A percentile compares a stretch with the other conserved stretches of the same genome.
Conservation (phyloP, 2,113 vertebrate genomes). For the Lontra canadensis region DNA sequence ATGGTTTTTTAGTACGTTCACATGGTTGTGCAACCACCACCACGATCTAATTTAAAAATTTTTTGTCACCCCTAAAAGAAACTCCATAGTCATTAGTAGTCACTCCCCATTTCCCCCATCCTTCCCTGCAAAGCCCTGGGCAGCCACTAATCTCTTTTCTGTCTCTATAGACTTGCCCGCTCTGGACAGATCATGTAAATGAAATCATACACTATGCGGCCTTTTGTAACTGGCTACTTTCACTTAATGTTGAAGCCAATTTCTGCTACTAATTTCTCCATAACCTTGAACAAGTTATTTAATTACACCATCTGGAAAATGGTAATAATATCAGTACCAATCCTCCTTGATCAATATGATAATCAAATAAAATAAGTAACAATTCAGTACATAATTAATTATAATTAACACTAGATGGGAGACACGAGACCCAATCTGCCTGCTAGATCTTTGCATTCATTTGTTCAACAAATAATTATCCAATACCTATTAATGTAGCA, state of each 20-base stretch:
- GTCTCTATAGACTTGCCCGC: not conserved
- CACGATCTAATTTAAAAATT: conserved; percentile 25
- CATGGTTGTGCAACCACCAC: not conserved
- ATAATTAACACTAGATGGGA: not conserved
- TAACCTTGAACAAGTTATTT: not conserved
- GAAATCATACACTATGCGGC: not conserved
- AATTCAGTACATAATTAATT: not conserved
- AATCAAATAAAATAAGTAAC: not conserved
- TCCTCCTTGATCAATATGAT: not conserved
- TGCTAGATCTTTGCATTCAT: not conserved
- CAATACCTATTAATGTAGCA: not conserved
- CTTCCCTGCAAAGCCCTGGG: not conserved
- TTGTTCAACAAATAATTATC: conserved; percentile 18
- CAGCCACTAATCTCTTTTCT: not conserved
- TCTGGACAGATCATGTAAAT: not conserved
- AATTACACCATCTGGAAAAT: conserved; percentile 33
- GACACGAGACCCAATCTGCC: not conserved
- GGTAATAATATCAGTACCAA: not conserved
- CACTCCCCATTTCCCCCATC: not conserved
- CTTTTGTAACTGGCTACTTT: conserved; percentile 4
- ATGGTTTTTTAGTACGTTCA: not conserved
- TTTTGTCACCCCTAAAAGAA: not conserved
- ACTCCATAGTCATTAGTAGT: not conserved
- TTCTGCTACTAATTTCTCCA: conserved; percentile 43
- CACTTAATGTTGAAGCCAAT: not conserved